Evolutionary conservation across 2,797 vertebrate genomes (phyloP), one percentile per base, ranked within the genome.

Genomic region (Sparidentex hasta): DNA sequence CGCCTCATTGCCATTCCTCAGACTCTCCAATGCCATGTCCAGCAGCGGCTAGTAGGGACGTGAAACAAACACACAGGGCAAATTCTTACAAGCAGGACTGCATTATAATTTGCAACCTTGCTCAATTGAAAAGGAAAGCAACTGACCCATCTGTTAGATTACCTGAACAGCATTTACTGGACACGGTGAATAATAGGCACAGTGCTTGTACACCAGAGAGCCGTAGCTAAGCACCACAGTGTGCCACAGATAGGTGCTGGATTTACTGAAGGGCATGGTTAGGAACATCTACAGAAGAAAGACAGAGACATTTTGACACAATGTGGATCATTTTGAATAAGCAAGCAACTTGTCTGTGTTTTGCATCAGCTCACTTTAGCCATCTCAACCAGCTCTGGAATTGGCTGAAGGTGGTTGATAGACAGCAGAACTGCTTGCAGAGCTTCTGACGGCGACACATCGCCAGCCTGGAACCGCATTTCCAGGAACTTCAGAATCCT

Each of bases 171-270:
- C 90, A 58, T 88, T 59, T 18, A 88, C 83, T 62, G 95, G 94
- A 75, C 96, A 97, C 11, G 91, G 78, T 69, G 90, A 88, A 21
- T 87, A 54, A 81, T 87, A 86, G 69, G 85, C 83, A 71, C 96
- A 97, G 74, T 92, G 93, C 85, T 92, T 97, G 64, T 96, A 93
- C 54, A 97, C 94, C 80, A 97, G 78, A 74, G 96, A 96, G 29
- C 96, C 95, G 33, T 97, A 97, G 21, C 87, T 86, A 48, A 98
- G 89, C n/a, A 88, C 88, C 41, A 94, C 87, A n/a, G 86, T 84
- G 12, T 94, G 93, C 91, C 94, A 95, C 81, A 97, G 62, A 43
- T 85, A 44, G 18, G 20, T 20, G 18, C 73, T 62, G 14, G 93
- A 90, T 85, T 93, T 93, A 82, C 78, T 78, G 41, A 93, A 95